Evolutionary conservation across 2,113 vertebrate genomes (phyloP).

Genomic region (Gasterosteus aculeatus): DNA sequence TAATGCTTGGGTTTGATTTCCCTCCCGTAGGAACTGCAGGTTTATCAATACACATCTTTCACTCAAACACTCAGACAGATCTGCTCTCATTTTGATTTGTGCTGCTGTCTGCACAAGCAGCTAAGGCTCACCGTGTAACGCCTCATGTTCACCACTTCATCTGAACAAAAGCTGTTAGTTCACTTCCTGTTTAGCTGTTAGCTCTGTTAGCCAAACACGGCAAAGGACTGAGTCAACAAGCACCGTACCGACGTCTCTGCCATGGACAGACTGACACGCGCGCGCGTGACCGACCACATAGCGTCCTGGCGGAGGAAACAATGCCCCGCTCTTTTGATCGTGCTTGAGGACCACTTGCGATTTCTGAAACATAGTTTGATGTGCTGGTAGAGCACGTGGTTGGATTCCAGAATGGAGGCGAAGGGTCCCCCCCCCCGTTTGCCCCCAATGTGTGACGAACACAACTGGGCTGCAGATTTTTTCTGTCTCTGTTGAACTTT

Average conservation of each 20-base stretch:
- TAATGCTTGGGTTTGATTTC: background rate
- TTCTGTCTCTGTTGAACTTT: constrained; percentile 64
- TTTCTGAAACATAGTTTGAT: constrained; percentile 9
- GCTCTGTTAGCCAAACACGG: background rate
- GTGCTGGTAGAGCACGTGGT: background rate
- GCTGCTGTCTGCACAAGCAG: background rate
- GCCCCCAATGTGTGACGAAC: constrained; percentile 44
- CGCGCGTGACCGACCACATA: background rate
- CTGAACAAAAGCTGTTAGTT: background rate
- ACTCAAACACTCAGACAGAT: background rate
- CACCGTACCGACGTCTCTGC: too few species aligned
- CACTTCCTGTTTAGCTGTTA: background rate
- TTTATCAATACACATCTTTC: background rate
- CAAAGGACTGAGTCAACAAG: background rate
- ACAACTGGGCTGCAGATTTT: constrained; percentile 37
- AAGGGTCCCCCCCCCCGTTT: constrained; percentile 28
- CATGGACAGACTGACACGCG: background rate
- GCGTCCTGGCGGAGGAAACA: background rate
- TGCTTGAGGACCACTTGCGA: background rate
- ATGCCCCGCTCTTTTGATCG: background rate
- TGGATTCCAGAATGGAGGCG: constrained; percentile 1
- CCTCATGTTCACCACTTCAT: background rate
- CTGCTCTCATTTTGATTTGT: background rate
- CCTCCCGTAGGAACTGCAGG: background rate
- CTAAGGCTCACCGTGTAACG: background rate